Evolutionary conservation across 2,113 vertebrate species (phyloP), one percentile per base, ranked within the genome.

Genomic region (Ophthalmolycus amberensis): DNA sequence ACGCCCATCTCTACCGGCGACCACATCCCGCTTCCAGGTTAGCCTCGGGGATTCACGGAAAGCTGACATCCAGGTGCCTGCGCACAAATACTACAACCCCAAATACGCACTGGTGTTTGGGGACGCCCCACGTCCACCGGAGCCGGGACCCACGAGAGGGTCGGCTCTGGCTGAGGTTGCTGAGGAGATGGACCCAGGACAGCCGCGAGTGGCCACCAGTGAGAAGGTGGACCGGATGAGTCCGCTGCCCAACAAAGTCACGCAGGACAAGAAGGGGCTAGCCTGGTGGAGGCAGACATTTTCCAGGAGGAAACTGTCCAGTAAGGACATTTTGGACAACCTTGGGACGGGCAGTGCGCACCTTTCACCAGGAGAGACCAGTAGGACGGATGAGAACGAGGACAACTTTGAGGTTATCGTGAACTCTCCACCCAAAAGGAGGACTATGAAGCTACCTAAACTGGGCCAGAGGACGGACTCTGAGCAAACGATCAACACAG

Each of bases 61-160:
- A 0, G 80, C 37, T 0, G 38, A 75, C 22, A 79, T 94, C 64
- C 82, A 93, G 79, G 96, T 98, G 0, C 97, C 98, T 18, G 96
- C 97, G 1, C 96, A 98, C 80, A 99, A 99, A 83, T 94, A 96
- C 67, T 94, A 99, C 95, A 99, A 98, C 77, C 98, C 98, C 63
- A 99, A 98, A 85, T 99, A 99, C 3, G 88, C 91, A 2, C 92
- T 99, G 77, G 96, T 94, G 16, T 80, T 96, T 0, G 95, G 95
- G 10, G 85, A 82, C 14, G 0, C 2, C 20, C 77, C 76, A 2
- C 88, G 42, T 18, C 32, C 74, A 1, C 1, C 80, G 0, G 85
- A 89, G 27, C 25, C 70, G 0, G 56, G 80, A 1, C 18, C 38
- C 0, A 82, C 60, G 29, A 85, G 27, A 59, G 75, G 14, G 38